Conservation (phyloP, 2,797 vertebrate species). For the Molossus molossus region DNA sequence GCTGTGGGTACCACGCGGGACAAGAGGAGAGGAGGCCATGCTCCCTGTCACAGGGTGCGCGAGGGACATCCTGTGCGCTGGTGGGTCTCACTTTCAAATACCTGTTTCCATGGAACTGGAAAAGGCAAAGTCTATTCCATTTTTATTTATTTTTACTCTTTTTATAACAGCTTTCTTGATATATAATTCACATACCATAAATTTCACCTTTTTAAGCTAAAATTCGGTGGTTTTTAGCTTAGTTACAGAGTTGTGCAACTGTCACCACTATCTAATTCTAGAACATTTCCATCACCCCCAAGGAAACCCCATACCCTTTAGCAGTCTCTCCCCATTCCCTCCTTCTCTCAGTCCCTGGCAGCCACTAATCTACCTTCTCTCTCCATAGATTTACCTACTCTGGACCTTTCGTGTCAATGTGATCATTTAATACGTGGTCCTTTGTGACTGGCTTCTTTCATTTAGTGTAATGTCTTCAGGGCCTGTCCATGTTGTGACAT, state of each 20-base stretch:
- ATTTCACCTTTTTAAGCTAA: conserved; percentile 16
- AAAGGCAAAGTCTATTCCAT: conserved; percentile 11
- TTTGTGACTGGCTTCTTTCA: not conserved
- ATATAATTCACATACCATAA: conserved; percentile 27
- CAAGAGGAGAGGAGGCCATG: not conserved
- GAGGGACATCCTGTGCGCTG: not conserved
- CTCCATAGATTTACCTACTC: not conserved
- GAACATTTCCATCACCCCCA: not conserved
- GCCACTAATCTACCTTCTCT: not conserved
- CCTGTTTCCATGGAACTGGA: not conserved
- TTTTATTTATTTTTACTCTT: conserved; percentile 36
- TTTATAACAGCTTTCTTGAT: conserved; percentile 49
- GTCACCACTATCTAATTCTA: not conserved
- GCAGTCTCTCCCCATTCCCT: no score
- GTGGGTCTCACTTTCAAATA: not conserved
- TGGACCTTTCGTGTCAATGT: not conserved
- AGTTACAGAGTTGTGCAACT: not conserved
- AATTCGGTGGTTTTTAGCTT: not conserved
- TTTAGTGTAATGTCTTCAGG: not conserved
- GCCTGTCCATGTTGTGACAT: not conserved
- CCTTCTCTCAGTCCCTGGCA: not conserved
- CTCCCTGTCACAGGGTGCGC: not conserved
- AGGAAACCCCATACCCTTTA: not conserved
- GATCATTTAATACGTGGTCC: not conserved
- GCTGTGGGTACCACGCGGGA: rapidly evolving